phyloP scores from a whole-genome alignment of 2,888 invertebrate species.

The Cancer borealis region DNA sequence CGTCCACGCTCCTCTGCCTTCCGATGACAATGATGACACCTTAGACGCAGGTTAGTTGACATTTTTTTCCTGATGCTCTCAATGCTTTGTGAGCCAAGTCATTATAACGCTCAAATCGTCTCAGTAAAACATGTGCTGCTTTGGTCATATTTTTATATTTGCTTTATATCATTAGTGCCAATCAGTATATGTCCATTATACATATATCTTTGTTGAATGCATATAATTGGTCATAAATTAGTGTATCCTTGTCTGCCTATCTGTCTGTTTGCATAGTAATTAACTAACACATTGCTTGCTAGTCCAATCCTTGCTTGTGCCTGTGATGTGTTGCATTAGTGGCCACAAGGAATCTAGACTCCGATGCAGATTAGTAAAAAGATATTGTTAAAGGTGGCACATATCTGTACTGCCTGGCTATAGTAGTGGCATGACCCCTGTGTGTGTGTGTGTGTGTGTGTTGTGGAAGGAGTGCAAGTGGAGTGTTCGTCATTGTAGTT shows the following conservation, averaged over 20 bases:
- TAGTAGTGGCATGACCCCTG: not conserved
- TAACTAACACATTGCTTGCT: not conserved
- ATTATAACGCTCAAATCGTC: not conserved
- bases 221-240: not conserved
- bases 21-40: slow-evolving; percentile 55
- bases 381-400: not conserved
- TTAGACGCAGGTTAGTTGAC: slow-evolving; percentile 71
- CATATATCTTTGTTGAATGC: not conserved
- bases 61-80: not conserved
- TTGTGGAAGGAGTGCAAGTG: not conserved
- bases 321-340: not conserved
- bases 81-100: not conserved
- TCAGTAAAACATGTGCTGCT: not conserved
- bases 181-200: not conserved
- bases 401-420: not conserved
- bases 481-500: not conserved
- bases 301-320: not conserved
- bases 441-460: not conserved
- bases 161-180: not conserved
- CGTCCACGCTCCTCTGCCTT: not conserved
- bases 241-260: not conserved
- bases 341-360: not conserved
- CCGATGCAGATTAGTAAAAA: not conserved
- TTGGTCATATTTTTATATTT: not conserved
- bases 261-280: not conserved